phyloP scores from a whole-genome alignment of 2,888 invertebrate species.

The Caenorhabditis wallacei region DNA sequence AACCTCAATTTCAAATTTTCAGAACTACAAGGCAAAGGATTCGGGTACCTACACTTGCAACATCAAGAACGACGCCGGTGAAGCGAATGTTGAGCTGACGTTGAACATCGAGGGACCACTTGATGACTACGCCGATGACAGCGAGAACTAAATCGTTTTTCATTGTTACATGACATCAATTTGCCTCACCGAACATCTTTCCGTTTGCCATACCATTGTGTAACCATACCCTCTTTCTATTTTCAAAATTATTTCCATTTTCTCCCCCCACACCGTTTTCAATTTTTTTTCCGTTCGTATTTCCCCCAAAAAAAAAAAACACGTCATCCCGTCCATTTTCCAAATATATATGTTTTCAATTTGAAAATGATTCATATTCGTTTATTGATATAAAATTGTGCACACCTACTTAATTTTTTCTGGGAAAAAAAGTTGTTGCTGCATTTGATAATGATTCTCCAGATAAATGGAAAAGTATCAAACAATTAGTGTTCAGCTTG shows the following conservation, averaged over 20 bases:
- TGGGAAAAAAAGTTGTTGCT: conserved; percentile 43
- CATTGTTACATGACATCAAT: conserved; percentile 38
- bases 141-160: conserved; percentile 69
- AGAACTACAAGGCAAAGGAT: conserved; percentile 84
- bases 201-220: conserved; percentile 58
- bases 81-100: conserved; percentile 96
- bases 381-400: conserved; percentile 30
- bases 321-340: conserved; percentile 30
- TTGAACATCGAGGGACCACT: conserved; percentile 92
- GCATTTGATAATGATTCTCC: no score
- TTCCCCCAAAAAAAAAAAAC: conserved; percentile 13
- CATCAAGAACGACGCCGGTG: conserved; percentile 96
- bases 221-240: conserved; percentile 54
- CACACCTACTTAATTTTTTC: conserved; percentile 37
- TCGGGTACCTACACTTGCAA: conserved; percentile 96
- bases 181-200: conserved; percentile 54
- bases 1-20: conserved; percentile 52
- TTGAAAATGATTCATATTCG: conserved; percentile 23
- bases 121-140: conserved; percentile 82
- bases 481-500: neutral
- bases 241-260: conserved; percentile 39
- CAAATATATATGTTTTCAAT: conserved; percentile 12
- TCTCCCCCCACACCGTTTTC: neutral
- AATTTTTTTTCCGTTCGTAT: conserved; percentile 14
- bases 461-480: neutral